Percentiles rank a stretch among this genome's conserved stretches.
phyloP scores from a whole-genome alignment of 2,888 invertebrate species.

The Micoletzkya japonica region DNA sequence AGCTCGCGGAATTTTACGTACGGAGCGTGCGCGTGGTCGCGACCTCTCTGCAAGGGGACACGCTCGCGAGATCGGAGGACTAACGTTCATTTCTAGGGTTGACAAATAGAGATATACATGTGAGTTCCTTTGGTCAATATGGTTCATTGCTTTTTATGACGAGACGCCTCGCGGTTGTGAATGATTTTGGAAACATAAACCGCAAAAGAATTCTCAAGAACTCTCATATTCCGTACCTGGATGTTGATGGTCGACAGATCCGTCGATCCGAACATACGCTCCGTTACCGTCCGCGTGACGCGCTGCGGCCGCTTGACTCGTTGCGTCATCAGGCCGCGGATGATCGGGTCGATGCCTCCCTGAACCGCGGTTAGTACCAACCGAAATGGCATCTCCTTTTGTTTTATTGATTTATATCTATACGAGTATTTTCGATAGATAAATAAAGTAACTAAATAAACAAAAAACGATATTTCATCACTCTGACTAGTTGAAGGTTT shows the following conservation, averaged over 20 bases:
- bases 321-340: conserved; percentile 66
- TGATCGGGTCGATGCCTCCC: conserved; percentile 91
- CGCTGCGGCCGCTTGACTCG: conserved; percentile 71
- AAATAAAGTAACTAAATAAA: not conserved
- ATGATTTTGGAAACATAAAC: too few relatives aligned
- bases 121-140: too few relatives aligned
- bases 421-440: too few relatives aligned
- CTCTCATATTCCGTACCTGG: conserved; percentile 68
- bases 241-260: conserved; percentile 94
- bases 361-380: conserved; percentile 68
- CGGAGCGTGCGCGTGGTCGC: conserved; percentile 84
- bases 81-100: too few relatives aligned
- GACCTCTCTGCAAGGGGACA: conserved; percentile 73
- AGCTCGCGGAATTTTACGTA: conserved; percentile 84
- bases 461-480: not conserved
- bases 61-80: too few relatives aligned
- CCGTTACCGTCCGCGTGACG: conserved; percentile 87
- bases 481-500: too few relatives aligned
- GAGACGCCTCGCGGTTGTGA: too few relatives aligned
- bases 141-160: too few relatives aligned
- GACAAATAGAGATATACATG: too few relatives aligned
- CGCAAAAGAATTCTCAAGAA: not conserved
- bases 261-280: conserved; percentile 74
- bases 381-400: not conserved
- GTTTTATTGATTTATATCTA: not conserved